Evolutionary conservation across 2,113 vertebrate species (phyloP), one percentile per base, ranked within the genome.

Genomic region (Silurus asotus): DNA sequence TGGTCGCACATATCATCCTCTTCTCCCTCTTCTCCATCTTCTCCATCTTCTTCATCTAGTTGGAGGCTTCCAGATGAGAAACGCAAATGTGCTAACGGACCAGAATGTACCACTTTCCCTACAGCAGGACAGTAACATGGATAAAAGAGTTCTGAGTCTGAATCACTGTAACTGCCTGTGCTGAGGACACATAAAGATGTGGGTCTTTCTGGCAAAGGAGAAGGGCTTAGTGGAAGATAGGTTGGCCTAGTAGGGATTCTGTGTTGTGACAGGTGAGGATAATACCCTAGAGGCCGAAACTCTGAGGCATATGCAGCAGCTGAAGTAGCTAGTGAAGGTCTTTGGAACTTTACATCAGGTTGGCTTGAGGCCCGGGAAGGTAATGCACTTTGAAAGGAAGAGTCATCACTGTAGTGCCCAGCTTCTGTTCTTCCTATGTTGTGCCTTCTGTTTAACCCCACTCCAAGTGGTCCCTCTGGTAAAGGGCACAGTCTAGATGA

Each of bases 31-130:
- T 90, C 93, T 49, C 91, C 94, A 10, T 93, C 91, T 49, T 81
- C 93, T 9, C 94, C 96, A 0, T 97, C 96, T 23, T 97, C 96
- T 86, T 97, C 97, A 3, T 97, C 96, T 82, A 99, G 94, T 74
- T 99, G 98, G 45, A 99, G 95, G 91, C 97, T 99, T 59, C 97
- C 97, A 0, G 97, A 98, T 85, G 97, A 98, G 75, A 97, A 93
- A 28, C 96, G 94, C 92, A 97, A 93, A 8, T 96, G 93, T 85
- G 97, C 95, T 80, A 94, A 85, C 37, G 96, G 96, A 0, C 93
- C 90, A 0, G 93, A 85, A 23, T 91, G 92, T 65, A 90, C 90
- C 86, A 91, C 69, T 48, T 93, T 96, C 11, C 96, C 95, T 0
- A 96, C 91, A 48, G 96, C 94, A 75, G 94, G 93, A 77, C 96